Base-by-base conservation (phyloP, 1,140 invertebrate genomes). In the Aphelinus certus region DNA sequence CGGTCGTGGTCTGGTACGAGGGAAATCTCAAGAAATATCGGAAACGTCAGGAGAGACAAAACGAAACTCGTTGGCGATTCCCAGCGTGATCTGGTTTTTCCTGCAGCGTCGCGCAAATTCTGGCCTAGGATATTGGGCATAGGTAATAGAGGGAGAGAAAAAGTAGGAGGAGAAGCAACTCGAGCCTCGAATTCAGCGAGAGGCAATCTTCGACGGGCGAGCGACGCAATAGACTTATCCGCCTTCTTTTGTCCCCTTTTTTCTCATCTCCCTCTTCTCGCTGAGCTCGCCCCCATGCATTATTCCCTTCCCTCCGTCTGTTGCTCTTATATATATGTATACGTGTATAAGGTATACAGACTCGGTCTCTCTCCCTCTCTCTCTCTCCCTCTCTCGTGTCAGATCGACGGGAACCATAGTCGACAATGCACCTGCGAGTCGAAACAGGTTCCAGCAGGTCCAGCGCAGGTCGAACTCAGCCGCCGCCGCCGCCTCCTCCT, bases 401-500 rank as follows among this genome's bases (percentile, higher is more conserved):
- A 56, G 66, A 43, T 6, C 48, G 10, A n/a, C 55, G 42, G 6
- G 49, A n/a, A 26, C 51, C 61, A 65, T 7, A 5, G 7, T 69
- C 60, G 66, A 71, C 68, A 47, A 51, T 76, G 64, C 75, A 76
- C 75, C 75, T 76, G 75, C 75, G 56, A 56, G 75, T 63, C 53
- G 71, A 70, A 76, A 76, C 75, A 76, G 75, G 75, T 76, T 73
- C 56, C 53, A 76, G 47, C 75, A 76, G 75, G 75, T 76, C 75
- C 75, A 68, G 70, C 7, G 47, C 65, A 62, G 70, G 63, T 76
- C 58, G 58, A 56, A 49, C n/a, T 63, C 58, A 9, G 3, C 10
- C 47, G 3, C 49, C 10, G 9, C 5, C 46, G 45, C 60, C 72
- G n/a, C 58, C 49, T 55, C 51, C 57, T 68, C 65, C 51, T 63